Base-by-base conservation (phyloP, 2,888 invertebrate species). In the Cyclophora punctaria region DNA sequence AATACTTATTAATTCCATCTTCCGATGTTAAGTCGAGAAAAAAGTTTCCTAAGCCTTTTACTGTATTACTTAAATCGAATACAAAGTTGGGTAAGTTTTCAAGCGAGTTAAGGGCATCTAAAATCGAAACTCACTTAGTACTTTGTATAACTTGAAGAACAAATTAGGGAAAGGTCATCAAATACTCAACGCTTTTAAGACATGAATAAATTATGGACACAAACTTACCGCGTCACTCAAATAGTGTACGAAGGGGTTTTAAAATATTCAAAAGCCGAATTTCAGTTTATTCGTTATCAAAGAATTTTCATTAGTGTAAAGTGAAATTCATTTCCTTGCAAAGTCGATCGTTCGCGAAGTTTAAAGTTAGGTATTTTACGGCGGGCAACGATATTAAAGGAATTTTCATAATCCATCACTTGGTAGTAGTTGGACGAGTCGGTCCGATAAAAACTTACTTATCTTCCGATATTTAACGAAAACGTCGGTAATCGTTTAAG, bases 251-350 rank as follows among this genome's bases (percentile, higher is more conserved):
- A 2, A 5, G 35, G 46, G 43, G 49, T 51, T 44, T n/a, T 48
- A 44, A 52, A 53, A 62, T 63, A 66, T 64, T 59, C 46, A 62
- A 60, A 53, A 67, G 62, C 66, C 58, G 57, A 69, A 75, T 72
- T 73, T 71, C 59, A 59, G 62, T 64, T 66, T 59, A 71, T 70
- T 69, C 66, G 54, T 50, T 64, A 71, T 73, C 71, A 75, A 85
- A 84, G 85, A 83, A 84, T 83, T 85, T 84, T 85, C 85, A 85
- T 84, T 82, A 83, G 71, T 67, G 67, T 69, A 73, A 80, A 84
- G 80, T 81, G 74, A 80, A 83, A 80, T 82, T 83, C 78, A 82
- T 82, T 84, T 83, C 77, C 76, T 71, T 63, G 59, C 61, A 62
- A 66, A 76, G 71, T 71, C 71, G 74, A 77, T 76, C 68, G 74